Conservation (phyloP, 2,113 vertebrate species). For the Forbesichthys papilliferus region DNA sequence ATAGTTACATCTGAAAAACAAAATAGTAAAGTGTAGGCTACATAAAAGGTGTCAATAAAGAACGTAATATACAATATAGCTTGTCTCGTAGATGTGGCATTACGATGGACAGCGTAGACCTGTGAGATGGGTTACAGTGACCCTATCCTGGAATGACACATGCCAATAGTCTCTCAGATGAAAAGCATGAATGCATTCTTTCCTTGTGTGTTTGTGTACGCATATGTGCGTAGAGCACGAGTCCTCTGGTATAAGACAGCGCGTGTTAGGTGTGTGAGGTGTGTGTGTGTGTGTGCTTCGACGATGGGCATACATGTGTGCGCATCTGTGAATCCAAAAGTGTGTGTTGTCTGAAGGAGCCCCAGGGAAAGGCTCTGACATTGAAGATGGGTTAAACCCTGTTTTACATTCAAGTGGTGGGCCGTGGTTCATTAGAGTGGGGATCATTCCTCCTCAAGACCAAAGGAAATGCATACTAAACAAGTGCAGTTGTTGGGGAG, state of each 20-base stretch:
- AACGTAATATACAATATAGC: too few relatives aligned
- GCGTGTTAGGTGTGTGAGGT: not conserved
- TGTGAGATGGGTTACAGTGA: conserved; percentile 14
- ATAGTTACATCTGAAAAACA: too few relatives aligned
- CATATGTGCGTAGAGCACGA: not conserved
- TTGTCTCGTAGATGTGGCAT: not conserved
- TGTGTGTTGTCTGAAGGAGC: conserved; percentile 77
- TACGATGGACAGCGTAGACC: not conserved
- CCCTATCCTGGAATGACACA: conserved; percentile 16
- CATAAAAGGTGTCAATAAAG: too few relatives aligned
- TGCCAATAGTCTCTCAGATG: conserved; percentile 13
- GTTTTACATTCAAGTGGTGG: conserved; percentile 85
- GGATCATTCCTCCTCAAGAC: conserved; percentile 84
- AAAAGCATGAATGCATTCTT: conserved; percentile 11
- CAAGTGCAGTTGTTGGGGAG: conserved; percentile 81
- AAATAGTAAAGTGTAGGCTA: too few relatives aligned
- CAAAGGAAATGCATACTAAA: conserved; percentile 84
- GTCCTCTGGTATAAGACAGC: not conserved
- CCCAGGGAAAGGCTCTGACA: conserved; percentile 82
- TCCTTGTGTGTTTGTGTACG: not conserved
- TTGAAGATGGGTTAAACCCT: conserved; percentile 85
- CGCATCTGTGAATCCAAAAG: conserved; percentile 37
- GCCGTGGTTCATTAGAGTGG: conserved; percentile 83
- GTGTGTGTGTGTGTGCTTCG: conserved; percentile 1
- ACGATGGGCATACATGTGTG: conserved; percentile 18